Conservation (phyloP, 2,888 invertebrate species). For the Slavum lentiscoides region DNA sequence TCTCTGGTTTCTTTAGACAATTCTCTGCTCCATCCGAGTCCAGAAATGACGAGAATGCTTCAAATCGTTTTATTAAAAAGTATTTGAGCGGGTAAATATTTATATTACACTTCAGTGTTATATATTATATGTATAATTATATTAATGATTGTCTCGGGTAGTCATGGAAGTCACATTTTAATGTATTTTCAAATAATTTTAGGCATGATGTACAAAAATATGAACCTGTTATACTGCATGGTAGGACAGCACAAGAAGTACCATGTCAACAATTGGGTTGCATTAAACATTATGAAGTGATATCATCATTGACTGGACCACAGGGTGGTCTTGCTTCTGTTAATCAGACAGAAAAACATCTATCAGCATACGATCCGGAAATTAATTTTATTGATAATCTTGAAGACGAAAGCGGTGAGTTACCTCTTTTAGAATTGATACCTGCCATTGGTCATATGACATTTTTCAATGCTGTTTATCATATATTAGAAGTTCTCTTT, state of each 20-base stretch:
- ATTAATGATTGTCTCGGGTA: not conserved
- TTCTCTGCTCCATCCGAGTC: constrained; percentile 69
- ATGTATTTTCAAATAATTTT: constrained; percentile 26
- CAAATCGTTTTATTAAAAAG: constrained; percentile 70
- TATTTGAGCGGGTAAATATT: constrained; percentile 68
- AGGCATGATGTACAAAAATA: constrained; percentile 60
- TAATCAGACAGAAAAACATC: constrained; percentile 68
- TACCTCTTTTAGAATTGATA: not conserved
- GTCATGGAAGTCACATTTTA: not conserved
- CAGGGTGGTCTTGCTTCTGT: constrained; percentile 78
- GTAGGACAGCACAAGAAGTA: constrained; percentile 73
- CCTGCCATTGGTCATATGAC: not conserved
- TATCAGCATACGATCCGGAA: constrained; percentile 70
- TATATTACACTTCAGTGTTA: not conserved
- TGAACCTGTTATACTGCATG: constrained; percentile 70
- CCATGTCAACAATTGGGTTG: constrained; percentile 67
- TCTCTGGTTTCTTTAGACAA: constrained; percentile 73
- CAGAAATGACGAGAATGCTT: constrained; percentile 61
- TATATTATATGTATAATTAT: not conserved
- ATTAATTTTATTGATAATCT: constrained; percentile 71
- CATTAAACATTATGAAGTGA: constrained; percentile 64
- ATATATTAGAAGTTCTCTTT: not conserved
- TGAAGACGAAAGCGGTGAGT: constrained; percentile 45
- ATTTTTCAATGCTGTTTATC: not conserved
- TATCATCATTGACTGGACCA: constrained; percentile 80